A percentile compares a stretch with the other conserved stretches of the same genome.
Evolutionary conservation across 1,140 invertebrate genomes (phyloP).

Genomic region (Cydia strobilella): DNA sequence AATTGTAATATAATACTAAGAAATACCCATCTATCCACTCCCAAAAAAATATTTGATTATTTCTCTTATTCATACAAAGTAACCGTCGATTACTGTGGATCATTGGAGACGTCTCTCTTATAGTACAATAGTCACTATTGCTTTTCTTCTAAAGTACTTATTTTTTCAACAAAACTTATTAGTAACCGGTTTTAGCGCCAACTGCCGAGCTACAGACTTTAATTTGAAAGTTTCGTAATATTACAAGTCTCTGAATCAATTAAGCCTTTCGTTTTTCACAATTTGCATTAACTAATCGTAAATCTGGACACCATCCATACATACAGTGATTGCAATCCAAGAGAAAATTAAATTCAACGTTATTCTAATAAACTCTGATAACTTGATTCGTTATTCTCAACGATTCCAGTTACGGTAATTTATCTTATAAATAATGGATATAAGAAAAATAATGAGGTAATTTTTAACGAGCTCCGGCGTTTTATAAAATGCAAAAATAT

Average conservation of each 20-base stretch:
- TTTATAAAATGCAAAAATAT: conserved; percentile 2
- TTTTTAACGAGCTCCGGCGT: background rate
- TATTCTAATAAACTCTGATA: background rate
- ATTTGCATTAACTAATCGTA: conserved; percentile 30
- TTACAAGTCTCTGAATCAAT: conserved; percentile 5
- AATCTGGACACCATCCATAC: background rate
- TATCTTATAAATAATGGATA: conserved; percentile 8
- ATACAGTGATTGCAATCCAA: conserved; percentile 12
- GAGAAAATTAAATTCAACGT: conserved; percentile 7
- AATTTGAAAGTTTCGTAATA: conserved; percentile 7
- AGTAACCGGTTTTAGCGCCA: no score
- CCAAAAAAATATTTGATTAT: no score
- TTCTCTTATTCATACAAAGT: no score
- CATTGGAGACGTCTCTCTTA: no score
- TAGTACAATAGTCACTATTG: no score
- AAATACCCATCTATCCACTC: no score
- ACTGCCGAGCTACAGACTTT: background rate
- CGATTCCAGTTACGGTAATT: background rate
- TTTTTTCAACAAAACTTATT: no score
- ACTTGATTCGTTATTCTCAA: background rate
- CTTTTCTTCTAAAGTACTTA: no score
- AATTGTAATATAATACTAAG: no score
- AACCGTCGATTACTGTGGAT: no score
- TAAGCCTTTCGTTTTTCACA: background rate
- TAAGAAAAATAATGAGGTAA: background rate